Conservation (phyloP, 2,113 vertebrate genomes). For the Xenopus tropicalis region UCB_Xtro_10.0 CM004450.2:141636001-141636500, state of each 20-base stretch:
- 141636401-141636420: slow-evolving; percentile 62
- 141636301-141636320: slow-evolving; percentile 58
- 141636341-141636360: slow-evolving; percentile 80
- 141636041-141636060: slow-evolving; percentile 66
- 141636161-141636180: slow-evolving; percentile 78
- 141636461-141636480: slow-evolving; percentile 57
- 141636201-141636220: slow-evolving; percentile 59
- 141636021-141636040: slow-evolving; percentile 52
- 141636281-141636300: slow-evolving; percentile 63
- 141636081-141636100: slow-evolving; percentile 75
- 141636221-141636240: slow-evolving; percentile 56
- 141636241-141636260: slow-evolving; percentile 53
- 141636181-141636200: slow-evolving; percentile 80
- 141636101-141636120: slow-evolving; percentile 73
- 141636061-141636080: slow-evolving; percentile 60
- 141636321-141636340: slow-evolving; percentile 66
- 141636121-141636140: slow-evolving; percentile 63
- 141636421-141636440: slow-evolving; percentile 75
- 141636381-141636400: slow-evolving; percentile 53
- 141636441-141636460: slow-evolving; percentile 76
- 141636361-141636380: slow-evolving; percentile 64
- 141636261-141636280: slow-evolving; percentile 78
- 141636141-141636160: slow-evolving; percentile 77
- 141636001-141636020: slow-evolving; percentile 68
- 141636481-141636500: slow-evolving; percentile 65